Conservation (phyloP, 2,888 invertebrate species). For the Pseudeuparius sepicola region DNA sequence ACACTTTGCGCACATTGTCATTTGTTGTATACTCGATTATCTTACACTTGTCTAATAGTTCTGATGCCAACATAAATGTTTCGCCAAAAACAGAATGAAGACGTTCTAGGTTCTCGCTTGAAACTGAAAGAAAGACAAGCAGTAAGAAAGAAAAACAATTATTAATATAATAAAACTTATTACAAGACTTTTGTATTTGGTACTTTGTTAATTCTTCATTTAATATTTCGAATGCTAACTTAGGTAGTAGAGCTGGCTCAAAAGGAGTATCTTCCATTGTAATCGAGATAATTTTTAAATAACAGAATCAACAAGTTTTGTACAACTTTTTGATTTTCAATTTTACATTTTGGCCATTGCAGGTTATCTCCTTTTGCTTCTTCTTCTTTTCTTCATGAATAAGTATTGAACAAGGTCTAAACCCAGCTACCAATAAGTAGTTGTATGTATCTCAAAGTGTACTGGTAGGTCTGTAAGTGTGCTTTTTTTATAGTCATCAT, state of each 20-base stretch:
- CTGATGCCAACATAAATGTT: constrained; percentile 48
- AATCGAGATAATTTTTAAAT: too few relatives aligned
- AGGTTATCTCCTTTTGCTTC: too few relatives aligned
- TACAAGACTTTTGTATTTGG: constrained; percentile 24
- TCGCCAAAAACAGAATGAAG: constrained; percentile 51
- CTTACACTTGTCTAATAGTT: constrained; percentile 50
- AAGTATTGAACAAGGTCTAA: too few relatives aligned
- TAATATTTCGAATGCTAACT: constrained; percentile 25
- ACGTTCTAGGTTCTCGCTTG: constrained; percentile 45
- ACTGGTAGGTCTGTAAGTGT: too few relatives aligned
- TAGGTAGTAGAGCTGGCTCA: constrained; percentile 21
- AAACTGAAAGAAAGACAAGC: constrained; percentile 40
- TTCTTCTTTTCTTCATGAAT: too few relatives aligned
- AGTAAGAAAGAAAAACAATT: constrained; percentile 8
- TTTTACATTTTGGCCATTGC: too few relatives aligned
- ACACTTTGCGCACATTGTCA: constrained; percentile 38
- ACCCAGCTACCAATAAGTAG: too few relatives aligned
- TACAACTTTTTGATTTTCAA: too few relatives aligned
- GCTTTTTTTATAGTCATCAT: too few relatives aligned
- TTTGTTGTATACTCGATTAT: constrained; percentile 43
- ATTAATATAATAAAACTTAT: constrained; percentile 5
- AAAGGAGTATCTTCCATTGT: too few relatives aligned
- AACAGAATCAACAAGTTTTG: too few relatives aligned
- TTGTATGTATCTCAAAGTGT: too few relatives aligned
- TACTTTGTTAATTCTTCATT: constrained; percentile 25